Percentiles rank a stretch among this genome's conserved stretches.
These are phyloP conservation scores for Hypercompe scribonia DNA, from an alignment of 2,888 invertebrate species.

Conservation along the genomic window DNA sequence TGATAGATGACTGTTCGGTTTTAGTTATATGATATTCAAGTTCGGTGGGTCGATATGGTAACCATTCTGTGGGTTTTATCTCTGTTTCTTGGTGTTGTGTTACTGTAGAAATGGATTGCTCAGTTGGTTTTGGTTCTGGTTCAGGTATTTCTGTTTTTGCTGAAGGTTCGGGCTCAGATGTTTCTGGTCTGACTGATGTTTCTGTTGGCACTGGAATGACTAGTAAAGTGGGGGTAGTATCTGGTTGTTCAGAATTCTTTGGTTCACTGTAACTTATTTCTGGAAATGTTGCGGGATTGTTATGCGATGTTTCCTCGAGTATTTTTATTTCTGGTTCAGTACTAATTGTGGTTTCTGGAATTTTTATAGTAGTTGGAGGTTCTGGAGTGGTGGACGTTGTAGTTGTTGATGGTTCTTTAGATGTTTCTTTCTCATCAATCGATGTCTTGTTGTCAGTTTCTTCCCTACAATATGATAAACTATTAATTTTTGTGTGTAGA, in stretches of 20 bases:
- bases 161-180: conserved; percentile 1
- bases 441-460: conserved; percentile 54
- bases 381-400: conserved; percentile 41
- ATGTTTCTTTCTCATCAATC: conserved; percentile 17
- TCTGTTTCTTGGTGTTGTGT: conserved; percentile 34
- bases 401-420: conserved; percentile 35
- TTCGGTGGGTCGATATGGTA: conserved; percentile 32
- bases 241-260: conserved; percentile 9
- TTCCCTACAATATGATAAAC: conserved; percentile 58
- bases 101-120: conserved; percentile 23
- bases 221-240: conserved; percentile 11
- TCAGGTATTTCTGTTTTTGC: conserved; percentile 8
- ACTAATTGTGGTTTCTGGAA: conserved; percentile 19
- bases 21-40: conserved; percentile 27
- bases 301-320: conserved; percentile 31
- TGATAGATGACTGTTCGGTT: not conserved
- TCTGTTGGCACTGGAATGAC: conserved; percentile 22
- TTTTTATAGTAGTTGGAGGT: conserved; percentile 40
- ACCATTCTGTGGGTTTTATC: conserved; percentile 25
- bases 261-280: conserved; percentile 22
- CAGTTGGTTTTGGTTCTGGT: conserved; percentile 15
- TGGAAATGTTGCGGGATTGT: conserved; percentile 23
- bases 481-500: not conserved
- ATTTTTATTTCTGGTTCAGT: conserved; percentile 5
- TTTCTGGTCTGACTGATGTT: conserved; percentile 15